phyloP scores from a whole-genome alignment of 2,113 vertebrate genomes.

The Telmatochromis sp. region DNA sequence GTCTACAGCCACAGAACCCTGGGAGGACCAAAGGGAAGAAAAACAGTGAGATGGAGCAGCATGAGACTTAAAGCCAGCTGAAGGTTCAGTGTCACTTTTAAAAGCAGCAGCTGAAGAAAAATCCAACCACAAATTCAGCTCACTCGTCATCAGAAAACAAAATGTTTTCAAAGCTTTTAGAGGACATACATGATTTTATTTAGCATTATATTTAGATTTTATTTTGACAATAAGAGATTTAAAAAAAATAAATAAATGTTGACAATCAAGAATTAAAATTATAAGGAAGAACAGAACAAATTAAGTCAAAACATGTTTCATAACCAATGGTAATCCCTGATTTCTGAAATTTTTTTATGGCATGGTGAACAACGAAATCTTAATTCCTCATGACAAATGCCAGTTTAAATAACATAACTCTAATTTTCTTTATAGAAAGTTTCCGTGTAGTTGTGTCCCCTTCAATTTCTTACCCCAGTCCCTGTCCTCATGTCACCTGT shows the following conservation, averaged over 20 bases:
- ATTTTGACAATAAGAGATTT: neutral
- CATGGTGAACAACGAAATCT: neutral
- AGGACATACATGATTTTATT: neutral
- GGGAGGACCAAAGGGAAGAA: constrained; percentile 9
- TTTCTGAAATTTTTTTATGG: neutral
- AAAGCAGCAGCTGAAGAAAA: neutral
- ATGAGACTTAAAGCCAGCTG: neutral
- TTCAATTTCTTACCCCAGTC: constrained; percentile 1
- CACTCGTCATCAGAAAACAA: neutral
- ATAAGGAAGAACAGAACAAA: neutral
- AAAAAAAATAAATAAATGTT: neutral
- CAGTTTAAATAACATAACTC: neutral
- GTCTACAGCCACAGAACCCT: constrained; percentile 39
- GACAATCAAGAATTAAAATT: neutral
- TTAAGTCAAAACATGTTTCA: neutral
- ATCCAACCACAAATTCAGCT: neutral
- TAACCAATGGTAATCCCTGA: neutral
- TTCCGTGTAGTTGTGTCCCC: neutral
- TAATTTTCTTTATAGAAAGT: neutral
- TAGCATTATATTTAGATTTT: neutral
- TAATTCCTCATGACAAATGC: neutral
- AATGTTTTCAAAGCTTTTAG: neutral
- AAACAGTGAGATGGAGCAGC: neutral
- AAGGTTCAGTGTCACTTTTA: neutral
- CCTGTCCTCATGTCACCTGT: constrained; percentile 2